Evolutionary conservation across 1,140 invertebrate species (phyloP).

Genomic region (Pogonognathellus flavescens): DNA sequence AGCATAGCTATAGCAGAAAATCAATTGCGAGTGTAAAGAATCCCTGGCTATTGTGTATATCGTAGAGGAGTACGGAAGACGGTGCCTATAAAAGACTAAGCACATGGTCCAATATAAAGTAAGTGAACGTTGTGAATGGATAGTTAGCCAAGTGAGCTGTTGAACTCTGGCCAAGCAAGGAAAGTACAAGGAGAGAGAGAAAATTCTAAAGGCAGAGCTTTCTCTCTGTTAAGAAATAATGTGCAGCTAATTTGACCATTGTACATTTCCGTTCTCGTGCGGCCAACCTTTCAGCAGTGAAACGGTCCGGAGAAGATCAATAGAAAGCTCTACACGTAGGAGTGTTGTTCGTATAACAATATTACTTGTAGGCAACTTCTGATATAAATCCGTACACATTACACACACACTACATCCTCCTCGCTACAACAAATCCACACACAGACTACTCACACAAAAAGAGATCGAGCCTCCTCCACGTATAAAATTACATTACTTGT

Average conservation of each 20-base stretch:
- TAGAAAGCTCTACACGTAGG: slow-evolving; percentile 31
- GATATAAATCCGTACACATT: no score
- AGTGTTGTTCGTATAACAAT: no score
- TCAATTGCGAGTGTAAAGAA: no score
- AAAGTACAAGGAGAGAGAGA: not conserved
- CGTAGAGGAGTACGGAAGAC: no score
- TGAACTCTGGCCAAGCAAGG: slow-evolving; percentile 2
- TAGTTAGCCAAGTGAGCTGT: not conserved
- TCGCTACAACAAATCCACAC: not conserved
- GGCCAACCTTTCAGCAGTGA: slow-evolving; percentile 40
- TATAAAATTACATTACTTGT: not conserved
- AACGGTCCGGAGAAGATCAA: slow-evolving; percentile 20
- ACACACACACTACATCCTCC: not conserved
- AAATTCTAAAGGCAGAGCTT: slow-evolving; percentile 4
- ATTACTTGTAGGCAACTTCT: no score
- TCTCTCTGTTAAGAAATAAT: slow-evolving; percentile 53
- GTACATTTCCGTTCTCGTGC: slow-evolving; percentile 54
- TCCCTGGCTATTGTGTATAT: no score
- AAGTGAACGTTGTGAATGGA: not conserved
- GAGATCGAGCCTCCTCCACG: not conserved
- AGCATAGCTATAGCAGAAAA: not conserved
- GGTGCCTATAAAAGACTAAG: no score
- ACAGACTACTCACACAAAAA: not conserved
- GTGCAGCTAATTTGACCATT: slow-evolving; percentile 56
- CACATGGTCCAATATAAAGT: no score